Base-by-base conservation (phyloP, 2,113 vertebrate species). In the Indri indri region DNA sequence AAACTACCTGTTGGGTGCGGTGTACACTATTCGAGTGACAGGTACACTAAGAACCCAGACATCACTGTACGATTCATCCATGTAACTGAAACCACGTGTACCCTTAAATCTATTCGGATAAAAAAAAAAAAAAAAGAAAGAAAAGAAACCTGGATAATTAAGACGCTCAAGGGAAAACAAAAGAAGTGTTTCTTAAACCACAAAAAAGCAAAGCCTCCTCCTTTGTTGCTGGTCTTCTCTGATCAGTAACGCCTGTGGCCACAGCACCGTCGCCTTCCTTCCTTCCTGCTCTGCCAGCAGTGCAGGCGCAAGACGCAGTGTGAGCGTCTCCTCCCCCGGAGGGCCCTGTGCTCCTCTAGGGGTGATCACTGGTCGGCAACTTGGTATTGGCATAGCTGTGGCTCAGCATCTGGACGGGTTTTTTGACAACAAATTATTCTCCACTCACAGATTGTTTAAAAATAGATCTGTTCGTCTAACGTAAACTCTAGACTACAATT, bases 401-500 rank as follows among this genome's bases (percentile, higher is more conserved):
- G 37, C 23, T 83, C 32, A 61, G 45, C 59, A 65, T 95, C 76
- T 94, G 70, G 68, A 65, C 71, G 76, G 63, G 30, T 66, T 90
- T 59, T 27, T 88, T 95, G 74, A 87, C 3, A 70, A 54, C 42
- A 86, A 79, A 79, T 77, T 94, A 40, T 94, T 79, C 52, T 94
- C 73, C 45, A 82, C 22, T 91, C 54, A 92, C 45, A 61, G 14
- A 80, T 50, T 82, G 77, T 66, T 95, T 96, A 37, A 76, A 96
- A 96, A 92, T 87, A 79, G 42, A 76, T 37, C 59, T 77, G 8
- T 87, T 95, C 77, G 65, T 88, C 63, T 45, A 85, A 47, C 54
- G 11, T 70, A 71, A 96, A 91, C 50, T 88, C 77, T 73, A 95
- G n/a, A 95, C 42, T 85, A 45, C 34, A 86, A 65, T 70, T 71